These are phyloP conservation scores for Lathamus discolor DNA, from an alignment of 2,113 vertebrate genomes.

Conservation along the genomic window DNA sequence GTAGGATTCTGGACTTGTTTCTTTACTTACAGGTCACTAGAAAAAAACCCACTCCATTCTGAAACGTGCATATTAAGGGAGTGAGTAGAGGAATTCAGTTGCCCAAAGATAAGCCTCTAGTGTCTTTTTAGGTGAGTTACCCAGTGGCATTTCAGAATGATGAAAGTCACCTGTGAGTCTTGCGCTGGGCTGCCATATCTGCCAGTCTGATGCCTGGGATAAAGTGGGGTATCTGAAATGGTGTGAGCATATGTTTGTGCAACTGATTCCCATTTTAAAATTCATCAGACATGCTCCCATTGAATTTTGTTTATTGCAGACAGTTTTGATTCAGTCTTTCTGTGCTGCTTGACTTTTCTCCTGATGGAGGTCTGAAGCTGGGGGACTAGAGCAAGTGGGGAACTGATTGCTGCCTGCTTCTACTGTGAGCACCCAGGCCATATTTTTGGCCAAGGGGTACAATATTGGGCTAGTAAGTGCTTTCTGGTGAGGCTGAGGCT, in stretches of 20 bases:
- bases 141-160: background rate
- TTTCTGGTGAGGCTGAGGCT: background rate
- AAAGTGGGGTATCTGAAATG: background rate
- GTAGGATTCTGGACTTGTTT: background rate
- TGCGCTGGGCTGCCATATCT: background rate
- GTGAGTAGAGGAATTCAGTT: background rate
- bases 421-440: background rate
- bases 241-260: background rate
- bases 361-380: background rate
- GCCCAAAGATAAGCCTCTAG: background rate
- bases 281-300: background rate
- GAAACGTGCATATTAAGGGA: background rate
- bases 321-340: background rate
- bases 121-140: background rate
- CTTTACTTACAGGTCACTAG: background rate
- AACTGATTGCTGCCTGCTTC: background rate
- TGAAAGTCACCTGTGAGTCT: background rate
- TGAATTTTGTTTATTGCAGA: background rate
- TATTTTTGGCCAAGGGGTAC: background rate
- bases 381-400: background rate
- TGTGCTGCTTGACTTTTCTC: background rate
- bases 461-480: background rate
- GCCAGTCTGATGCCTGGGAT: background rate
- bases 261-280: background rate
- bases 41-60: background rate